Evolutionary conservation across 2,113 vertebrate genomes (phyloP).

Genomic region (Clarias batrachus): DNA sequence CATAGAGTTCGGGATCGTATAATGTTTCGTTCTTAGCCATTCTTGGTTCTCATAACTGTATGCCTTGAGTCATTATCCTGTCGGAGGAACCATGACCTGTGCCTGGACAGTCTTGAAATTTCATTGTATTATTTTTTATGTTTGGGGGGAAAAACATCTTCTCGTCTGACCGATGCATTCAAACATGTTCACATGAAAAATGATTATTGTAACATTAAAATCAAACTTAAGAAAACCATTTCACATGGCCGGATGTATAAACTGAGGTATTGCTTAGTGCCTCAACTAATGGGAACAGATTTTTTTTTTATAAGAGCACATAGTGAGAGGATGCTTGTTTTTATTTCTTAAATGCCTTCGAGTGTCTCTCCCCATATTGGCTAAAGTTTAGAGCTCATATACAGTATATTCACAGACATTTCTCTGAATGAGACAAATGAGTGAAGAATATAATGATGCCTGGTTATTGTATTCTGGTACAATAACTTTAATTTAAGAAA

Average conservation of each 20-base stretch:
- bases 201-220: background rate
- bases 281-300: background rate
- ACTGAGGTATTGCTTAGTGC: background rate
- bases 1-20: no score
- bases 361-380: background rate
- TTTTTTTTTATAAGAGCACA: background rate
- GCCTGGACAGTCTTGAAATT: no score
- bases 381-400: background rate
- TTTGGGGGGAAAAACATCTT: no score
- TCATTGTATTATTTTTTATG: no score
- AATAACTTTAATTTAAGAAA: background rate
- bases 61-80: no score
- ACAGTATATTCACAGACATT: background rate
- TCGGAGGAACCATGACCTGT: no score
- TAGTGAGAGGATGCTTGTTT: background rate
- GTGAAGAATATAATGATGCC: background rate
- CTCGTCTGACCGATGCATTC: background rate
- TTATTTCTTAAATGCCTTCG: background rate
- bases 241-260: background rate
- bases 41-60: no score
- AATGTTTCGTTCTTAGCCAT: no score
- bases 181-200: background rate
- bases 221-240: background rate
- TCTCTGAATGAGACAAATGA: background rate
- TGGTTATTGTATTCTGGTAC: background rate